These are phyloP conservation scores for Enteromius argenteus DNA, from an alignment of 2,797 vertebrate species.

Conservation along the genomic window DNA sequence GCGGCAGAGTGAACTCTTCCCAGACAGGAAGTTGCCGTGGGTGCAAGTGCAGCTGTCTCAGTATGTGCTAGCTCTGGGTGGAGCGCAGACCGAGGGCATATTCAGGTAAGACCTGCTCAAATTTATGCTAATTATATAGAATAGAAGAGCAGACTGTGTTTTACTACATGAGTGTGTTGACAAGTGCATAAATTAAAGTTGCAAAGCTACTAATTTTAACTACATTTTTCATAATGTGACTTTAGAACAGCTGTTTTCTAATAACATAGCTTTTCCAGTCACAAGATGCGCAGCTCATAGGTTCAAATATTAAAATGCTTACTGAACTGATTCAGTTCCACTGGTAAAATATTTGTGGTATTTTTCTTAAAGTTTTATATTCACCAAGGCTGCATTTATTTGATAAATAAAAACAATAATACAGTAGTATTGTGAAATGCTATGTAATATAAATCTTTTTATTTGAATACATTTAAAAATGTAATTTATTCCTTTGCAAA, in stretches of 20 bases:
- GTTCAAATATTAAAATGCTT: neutral
- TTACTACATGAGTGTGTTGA: neutral
- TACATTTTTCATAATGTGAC: neutral
- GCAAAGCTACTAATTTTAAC: neutral
- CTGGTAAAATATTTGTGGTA: neutral
- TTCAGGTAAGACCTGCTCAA: conserved; percentile 83
- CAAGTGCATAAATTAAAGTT: neutral
- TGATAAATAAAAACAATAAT: neutral
- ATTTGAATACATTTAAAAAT: neutral
- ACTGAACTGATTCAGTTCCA: neutral
- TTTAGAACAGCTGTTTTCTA: neutral
- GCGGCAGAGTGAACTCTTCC: conserved; percentile 86
- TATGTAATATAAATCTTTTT: neutral
- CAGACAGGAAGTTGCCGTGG: conserved; percentile 88
- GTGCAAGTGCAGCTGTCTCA: conserved; percentile 92
- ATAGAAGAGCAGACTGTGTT: conserved; percentile 32
- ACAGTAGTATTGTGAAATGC: neutral
- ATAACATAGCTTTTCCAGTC: neutral
- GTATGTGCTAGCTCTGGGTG: conserved; percentile 88
- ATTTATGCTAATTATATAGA: conserved; percentile 44
- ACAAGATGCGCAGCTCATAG: neutral
- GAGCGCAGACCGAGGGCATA: conserved; percentile 90
- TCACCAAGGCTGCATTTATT: neutral
- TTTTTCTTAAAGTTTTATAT: neutral
- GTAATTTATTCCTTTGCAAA: neutral